phyloP scores from a whole-genome alignment of 2,113 vertebrate genomes.

The Dicaeum eximium region DNA sequence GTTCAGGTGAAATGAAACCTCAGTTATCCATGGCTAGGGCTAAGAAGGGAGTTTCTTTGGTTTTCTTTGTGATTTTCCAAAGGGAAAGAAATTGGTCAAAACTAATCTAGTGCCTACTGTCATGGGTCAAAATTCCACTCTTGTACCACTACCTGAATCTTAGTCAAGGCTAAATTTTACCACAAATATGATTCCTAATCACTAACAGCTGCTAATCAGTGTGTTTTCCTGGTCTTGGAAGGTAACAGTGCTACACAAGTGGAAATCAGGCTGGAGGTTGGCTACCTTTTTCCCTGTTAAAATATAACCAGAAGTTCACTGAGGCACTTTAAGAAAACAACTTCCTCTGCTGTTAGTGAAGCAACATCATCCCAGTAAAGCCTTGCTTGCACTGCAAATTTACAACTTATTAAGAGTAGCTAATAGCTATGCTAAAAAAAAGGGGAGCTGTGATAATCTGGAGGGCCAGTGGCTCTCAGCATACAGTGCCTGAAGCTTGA shows the following conservation, averaged over 20 bases:
- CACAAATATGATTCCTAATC: background rate
- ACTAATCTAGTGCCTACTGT: background rate
- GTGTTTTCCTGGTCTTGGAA: background rate
- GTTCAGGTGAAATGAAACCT: background rate
- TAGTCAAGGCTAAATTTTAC: background rate
- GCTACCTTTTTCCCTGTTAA: background rate
- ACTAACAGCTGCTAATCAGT: background rate
- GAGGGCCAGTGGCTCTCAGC: background rate
- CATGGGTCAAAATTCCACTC: background rate
- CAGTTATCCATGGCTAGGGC: background rate
- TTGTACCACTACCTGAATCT: fast-evolving
- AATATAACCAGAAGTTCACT: background rate
- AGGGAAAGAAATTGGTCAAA: background rate
- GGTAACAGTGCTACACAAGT: background rate
- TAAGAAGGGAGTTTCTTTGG: background rate
- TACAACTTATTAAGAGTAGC: background rate
- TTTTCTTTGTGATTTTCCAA: background rate
- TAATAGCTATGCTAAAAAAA: background rate
- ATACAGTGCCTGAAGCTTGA: background rate
- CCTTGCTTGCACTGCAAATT: background rate
- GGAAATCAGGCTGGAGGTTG: background rate
- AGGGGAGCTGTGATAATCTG: background rate
- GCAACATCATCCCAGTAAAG: background rate
- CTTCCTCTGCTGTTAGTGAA: background rate
- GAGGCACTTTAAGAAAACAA: background rate